A percentile compares a stretch with the other conserved stretches of the same genome.
Conservation (phyloP, 2,888 invertebrate genomes). For the Protonemura montana region DNA sequence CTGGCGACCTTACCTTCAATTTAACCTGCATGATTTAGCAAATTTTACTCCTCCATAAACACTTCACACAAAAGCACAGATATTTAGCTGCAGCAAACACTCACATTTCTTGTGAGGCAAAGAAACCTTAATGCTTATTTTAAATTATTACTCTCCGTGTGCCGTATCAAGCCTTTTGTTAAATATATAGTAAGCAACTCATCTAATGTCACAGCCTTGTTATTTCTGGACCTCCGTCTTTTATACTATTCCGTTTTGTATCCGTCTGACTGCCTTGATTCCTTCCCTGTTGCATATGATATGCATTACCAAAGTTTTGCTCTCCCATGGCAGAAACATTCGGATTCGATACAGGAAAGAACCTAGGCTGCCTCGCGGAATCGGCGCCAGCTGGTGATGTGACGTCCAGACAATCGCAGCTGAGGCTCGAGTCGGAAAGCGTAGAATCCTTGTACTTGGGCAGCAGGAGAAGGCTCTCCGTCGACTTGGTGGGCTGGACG, state of each 20-base stretch:
- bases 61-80: no score
- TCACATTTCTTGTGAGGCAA: no score
- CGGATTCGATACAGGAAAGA: conserved; percentile 44
- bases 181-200: neutral
- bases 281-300: conserved; percentile 36
- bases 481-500: conserved; percentile 78
- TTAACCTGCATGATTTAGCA: no score
- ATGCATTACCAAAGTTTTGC: conserved; percentile 16
- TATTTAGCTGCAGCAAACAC: no score
- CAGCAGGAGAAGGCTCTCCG: conserved; percentile 77
- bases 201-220: conserved; percentile 53
- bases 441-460: conserved; percentile 67
- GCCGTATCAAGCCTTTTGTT: no score
- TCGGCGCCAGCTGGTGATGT: conserved; percentile 48
- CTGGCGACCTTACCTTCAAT: no score
- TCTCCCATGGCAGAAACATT: conserved; percentile 35
- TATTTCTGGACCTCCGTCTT: conserved; percentile 53
- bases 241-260: conserved; percentile 49
- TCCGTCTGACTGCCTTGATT: conserved; percentile 55
- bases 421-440: conserved; percentile 71
- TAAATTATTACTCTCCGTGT: no score
- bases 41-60: no score
- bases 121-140: no score
- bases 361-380: conserved; percentile 20
- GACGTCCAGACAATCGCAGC: conserved; percentile 74